Evolutionary conservation across 2,888 invertebrate genomes (phyloP), one percentile per base, ranked within the genome.

Genomic region (Fragum whitleyi): DNA sequence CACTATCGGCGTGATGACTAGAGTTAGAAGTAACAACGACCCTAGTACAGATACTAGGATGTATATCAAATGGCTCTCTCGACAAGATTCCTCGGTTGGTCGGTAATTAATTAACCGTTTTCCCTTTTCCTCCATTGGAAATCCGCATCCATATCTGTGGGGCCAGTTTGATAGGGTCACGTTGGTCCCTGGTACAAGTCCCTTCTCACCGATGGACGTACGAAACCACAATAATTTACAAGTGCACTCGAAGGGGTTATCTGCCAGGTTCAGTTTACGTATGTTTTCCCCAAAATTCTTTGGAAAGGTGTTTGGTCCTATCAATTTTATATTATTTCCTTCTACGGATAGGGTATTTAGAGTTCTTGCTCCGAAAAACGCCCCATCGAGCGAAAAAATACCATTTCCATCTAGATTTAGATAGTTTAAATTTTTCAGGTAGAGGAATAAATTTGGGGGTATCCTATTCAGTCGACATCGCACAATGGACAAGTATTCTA

Each of bases 171-270:
- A 21, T 9, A 79, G 32, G 28, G 53, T 23, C 21, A 69, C 53
- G 14, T 74, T 70, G 21, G 36, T 78, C 53, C n/a, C 70, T 59
- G n/a, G 65, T 9, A 39, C 14, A 23, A 16, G 26, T 6, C 39
- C 53, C 19, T 55, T 23, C 3, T 68, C 51, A 29, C 61, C 26
- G 14, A 87, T 61, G 69, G 70, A 67, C 21, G 77, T 32, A n/a
- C 76, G 76, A 69, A 85, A 85, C 82, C 81, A 85, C 1, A 47
- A 51, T 19, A 79, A 47, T 14, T 72, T 53, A 61, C 86, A 82
- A 1, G 65, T 68, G 59, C 85, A 87, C 7, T 65, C 68, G 19
- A 80, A 80, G 9, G 78, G 75, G 51, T 87, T 87, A 16, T 73
- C 65, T 7, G 69, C 53, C 9, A 79, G n/a, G 42, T 68, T 39